Percentiles rank a stretch among this genome's conserved stretches.
phyloP scores from a whole-genome alignment of 2,113 vertebrate species.

The Narcine bancroftii region DNA sequence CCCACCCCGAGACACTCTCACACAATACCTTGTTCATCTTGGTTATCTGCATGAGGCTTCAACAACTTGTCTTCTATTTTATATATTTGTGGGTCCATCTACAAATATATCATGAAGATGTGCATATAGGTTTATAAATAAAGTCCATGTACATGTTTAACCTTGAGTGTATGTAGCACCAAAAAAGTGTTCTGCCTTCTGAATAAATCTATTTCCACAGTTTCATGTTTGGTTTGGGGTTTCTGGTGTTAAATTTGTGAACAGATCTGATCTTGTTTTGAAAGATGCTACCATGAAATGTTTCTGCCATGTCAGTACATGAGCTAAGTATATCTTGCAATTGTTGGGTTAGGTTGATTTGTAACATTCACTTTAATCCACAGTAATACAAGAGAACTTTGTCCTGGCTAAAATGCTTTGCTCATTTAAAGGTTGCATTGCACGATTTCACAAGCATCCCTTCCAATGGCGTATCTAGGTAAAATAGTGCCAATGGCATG shows the following conservation, averaged over 20 bases:
- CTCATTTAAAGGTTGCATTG: background rate
- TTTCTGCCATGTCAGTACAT: background rate
- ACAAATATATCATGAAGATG: too few species aligned
- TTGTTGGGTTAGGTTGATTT: background rate
- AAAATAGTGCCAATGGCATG: too few species aligned
- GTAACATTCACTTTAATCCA: background rate
- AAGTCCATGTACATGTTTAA: background rate
- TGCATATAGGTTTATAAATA: too few species aligned
- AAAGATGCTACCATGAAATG: background rate
- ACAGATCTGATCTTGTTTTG: background rate
- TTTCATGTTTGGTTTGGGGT: background rate
- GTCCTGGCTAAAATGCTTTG: background rate
- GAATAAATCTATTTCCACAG: background rate
- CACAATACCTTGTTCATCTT: background rate
- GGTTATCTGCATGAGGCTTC: background rate
- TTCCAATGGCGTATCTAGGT: too few species aligned
- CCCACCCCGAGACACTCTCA: background rate
- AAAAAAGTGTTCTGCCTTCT: background rate
- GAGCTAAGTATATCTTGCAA: background rate
- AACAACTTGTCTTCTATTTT: background rate
- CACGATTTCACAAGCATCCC: background rate
- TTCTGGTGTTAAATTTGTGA: background rate
- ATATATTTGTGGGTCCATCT: background rate
- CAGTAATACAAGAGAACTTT: background rate
- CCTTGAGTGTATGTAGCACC: background rate